Base-by-base conservation (phyloP, 2,797 vertebrate species). In the Anabas testudineus region DNA sequence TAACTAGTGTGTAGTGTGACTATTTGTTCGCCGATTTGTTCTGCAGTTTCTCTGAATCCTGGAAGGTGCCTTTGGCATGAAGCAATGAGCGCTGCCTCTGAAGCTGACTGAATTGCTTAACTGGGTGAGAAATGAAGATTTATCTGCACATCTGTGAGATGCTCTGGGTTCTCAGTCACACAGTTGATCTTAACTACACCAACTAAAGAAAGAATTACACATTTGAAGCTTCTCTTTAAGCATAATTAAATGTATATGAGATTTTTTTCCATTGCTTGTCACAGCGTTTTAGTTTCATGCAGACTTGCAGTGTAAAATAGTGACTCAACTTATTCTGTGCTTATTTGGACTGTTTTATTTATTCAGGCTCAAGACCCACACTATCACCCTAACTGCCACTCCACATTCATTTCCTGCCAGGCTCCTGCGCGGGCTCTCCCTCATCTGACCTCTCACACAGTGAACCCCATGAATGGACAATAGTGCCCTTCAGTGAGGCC, bases 381-480 rank as follows among this genome's bases (percentile, higher is more conserved):
- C 78, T 73, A 70, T 74, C 53, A 60, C 76, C 78, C 47, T 79
- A 80, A 86, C 71, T 81, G 83, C 84, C 81, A 89, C 78, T 78
- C 78, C 89, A 93, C 88, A 87, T 92, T 90, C 84, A 91, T 92
- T 94, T 93, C 92, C 92, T 92, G 90, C 75, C 82, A 65, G 74
- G 83, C 84, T 71, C 69, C 72, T 71, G 76, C 49, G 42, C 60
- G 16, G 63, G 62, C 79, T 91, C 90, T 89, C 86, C 80, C 87
- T 88, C 86, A 71, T 82, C 71, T 94, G 92, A 93, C 92, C 92
- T 92, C 91, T 93, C 89, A 90, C 91, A 94, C 89, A 94, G 82
- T 92, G 91, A 93, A 92, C 90, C 89, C 86, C 87, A 88, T 94
- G 91, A 94, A 93, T 92, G 91, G 90, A 94, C 93, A 94, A 94